Conservation (phyloP, 2,113 vertebrate genomes). For the Pterocles gutturalis region DNA sequence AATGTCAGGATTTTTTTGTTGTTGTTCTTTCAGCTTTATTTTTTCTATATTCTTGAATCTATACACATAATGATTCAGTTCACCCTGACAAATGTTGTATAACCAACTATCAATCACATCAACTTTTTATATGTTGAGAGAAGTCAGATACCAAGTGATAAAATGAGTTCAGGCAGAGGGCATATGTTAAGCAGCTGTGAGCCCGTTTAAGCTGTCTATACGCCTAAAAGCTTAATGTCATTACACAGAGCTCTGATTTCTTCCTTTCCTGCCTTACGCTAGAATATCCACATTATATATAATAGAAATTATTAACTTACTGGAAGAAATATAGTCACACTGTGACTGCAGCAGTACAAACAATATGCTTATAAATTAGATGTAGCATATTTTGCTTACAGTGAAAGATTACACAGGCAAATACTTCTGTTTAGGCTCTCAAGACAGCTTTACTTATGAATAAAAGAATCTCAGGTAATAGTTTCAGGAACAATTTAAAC, state of each 20-base stretch:
- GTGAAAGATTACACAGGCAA: not conserved
- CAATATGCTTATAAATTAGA: not conserved
- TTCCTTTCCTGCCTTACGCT: not conserved
- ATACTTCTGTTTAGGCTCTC: not conserved
- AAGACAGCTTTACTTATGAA: not conserved
- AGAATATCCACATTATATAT: not conserved
- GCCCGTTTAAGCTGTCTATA: not conserved
- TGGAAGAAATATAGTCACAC: not conserved
- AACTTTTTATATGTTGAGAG: slow-evolving; percentile 38
- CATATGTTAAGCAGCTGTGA: slow-evolving; percentile 67
- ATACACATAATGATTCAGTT: not conserved
- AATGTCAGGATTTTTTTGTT: not conserved
- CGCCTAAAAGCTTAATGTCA: slow-evolving; percentile 8
- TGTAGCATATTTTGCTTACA: not conserved
- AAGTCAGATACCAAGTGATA: slow-evolving; percentile 55
- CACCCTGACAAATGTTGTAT: not conserved
- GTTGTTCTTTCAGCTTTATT: slow-evolving; percentile 7
- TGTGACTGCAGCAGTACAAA: not conserved
- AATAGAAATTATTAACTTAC: not conserved
- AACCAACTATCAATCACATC: slow-evolving; percentile 18
- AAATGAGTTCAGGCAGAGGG: slow-evolving; percentile 67
- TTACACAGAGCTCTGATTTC: slow-evolving; percentile 27
- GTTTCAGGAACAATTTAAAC: not conserved
- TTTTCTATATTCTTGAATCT: not conserved
- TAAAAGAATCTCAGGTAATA: not conserved